phyloP scores from a whole-genome alignment of 2,113 vertebrate species.

The Trichomycterus rosablanca region DNA sequence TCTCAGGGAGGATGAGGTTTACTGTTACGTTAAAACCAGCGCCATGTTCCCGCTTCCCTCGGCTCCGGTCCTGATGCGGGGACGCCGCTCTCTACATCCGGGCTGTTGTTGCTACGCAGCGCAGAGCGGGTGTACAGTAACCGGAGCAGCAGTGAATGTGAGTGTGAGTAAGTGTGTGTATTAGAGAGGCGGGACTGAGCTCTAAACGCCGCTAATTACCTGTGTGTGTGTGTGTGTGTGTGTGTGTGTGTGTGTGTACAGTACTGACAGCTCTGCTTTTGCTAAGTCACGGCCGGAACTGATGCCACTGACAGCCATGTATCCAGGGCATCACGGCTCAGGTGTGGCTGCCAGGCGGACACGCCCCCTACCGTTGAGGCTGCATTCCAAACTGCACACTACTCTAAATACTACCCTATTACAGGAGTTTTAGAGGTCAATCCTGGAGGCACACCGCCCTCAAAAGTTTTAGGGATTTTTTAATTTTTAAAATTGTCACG shows the following conservation, averaged over 20 bases:
- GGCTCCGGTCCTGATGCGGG: constrained; percentile 23
- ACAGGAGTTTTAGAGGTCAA: too few relatives aligned
- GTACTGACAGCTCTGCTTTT: neutral
- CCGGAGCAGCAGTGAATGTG: neutral
- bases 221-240: too few relatives aligned
- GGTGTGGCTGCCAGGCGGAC: constrained; percentile 3
- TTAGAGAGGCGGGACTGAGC: neutral
- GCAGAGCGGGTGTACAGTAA: constrained; percentile 17
- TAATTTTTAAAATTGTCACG: too few relatives aligned
- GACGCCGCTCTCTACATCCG: constrained; percentile 46
- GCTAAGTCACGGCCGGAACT: constrained; percentile 2
- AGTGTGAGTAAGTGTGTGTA: neutral
- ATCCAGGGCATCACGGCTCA: constrained; percentile 8
- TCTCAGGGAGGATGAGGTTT: neutral
- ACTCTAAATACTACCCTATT: neutral
- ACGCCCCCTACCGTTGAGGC: neutral
- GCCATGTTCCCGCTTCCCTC: constrained; percentile 20
- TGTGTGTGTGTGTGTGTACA: neutral
- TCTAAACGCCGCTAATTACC: too few relatives aligned
- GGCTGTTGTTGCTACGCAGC: constrained; percentile 46
- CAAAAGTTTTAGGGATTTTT: too few relatives aligned
- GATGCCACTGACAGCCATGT: neutral
- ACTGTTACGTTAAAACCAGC: neutral
- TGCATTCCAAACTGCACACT: neutral
- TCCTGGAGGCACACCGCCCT: too few relatives aligned